Percentiles rank a stretch among this genome's conserved stretches.
phyloP scores from a whole-genome alignment of 2,797 vertebrate species.

The Adrianichthys oophorus region DNA sequence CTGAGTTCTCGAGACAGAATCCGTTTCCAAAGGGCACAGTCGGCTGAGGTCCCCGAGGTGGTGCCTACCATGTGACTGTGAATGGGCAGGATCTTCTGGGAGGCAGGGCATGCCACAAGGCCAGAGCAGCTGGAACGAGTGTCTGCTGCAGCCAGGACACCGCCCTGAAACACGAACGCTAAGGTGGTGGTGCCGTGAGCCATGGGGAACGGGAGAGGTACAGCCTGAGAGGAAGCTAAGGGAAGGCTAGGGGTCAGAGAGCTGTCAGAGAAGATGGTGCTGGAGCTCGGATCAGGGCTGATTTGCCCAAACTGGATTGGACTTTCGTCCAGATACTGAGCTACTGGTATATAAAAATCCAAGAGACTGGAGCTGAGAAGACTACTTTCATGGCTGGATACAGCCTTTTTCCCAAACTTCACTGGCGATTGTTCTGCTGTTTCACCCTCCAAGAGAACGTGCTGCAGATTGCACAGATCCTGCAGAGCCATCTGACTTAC shows the following conservation, averaged over 20 bases:
- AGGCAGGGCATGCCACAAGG: slow-evolving; percentile 79
- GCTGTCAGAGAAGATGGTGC: slow-evolving; percentile 10
- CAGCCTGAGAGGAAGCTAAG: slow-evolving; percentile 34
- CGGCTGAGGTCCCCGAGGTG: slow-evolving; percentile 86
- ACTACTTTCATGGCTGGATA: slow-evolving; percentile 5
- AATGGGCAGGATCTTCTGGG: slow-evolving; percentile 84
- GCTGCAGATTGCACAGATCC: slow-evolving; percentile 69
- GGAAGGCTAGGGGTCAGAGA: slow-evolving; percentile 23
- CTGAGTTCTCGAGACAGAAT: slow-evolving; percentile 82
- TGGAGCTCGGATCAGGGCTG: slow-evolving; percentile 17
- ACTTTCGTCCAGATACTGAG: slow-evolving; percentile 67
- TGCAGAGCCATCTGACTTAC: slow-evolving; percentile 74
- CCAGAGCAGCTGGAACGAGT: slow-evolving; percentile 85
- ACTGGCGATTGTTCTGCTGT: slow-evolving; percentile 9
- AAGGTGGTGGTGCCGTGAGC: slow-evolving; percentile 89
- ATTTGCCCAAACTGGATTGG: slow-evolving; percentile 75
- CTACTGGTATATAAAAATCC: slow-evolving; percentile 67
- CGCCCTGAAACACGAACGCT: slow-evolving; percentile 84
- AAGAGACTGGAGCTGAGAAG: slow-evolving; percentile 34
- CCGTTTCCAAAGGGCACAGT: slow-evolving; percentile 84
- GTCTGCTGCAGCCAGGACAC: slow-evolving; percentile 85
- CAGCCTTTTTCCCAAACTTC: slow-evolving; percentile 25
- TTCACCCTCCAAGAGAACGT: slow-evolving; percentile 29
- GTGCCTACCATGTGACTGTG: slow-evolving; percentile 85
- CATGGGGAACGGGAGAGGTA: slow-evolving; percentile 75